Evolutionary conservation across 1,140 invertebrate genomes (phyloP).

Genomic region (Cydia splendana): DNA sequence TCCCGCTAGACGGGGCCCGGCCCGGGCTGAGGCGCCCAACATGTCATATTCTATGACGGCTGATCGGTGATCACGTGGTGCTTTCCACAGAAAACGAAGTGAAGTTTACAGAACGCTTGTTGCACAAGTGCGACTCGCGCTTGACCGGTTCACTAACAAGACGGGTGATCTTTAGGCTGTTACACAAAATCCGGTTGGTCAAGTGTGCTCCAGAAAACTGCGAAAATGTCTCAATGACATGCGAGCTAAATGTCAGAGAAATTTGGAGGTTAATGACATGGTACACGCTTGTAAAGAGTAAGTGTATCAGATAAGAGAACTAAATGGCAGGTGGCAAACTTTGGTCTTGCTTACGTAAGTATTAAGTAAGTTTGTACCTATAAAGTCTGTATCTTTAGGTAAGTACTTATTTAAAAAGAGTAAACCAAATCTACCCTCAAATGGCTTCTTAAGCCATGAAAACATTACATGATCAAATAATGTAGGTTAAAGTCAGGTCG

Average conservation of each 20-base stretch:
- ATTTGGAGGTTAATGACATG: background rate
- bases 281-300: background rate
- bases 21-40: no score
- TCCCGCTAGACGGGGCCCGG: no score
- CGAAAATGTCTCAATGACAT: constrained; percentile 8
- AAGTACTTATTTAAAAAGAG: no score
- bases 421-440: no score
- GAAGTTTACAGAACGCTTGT: no score
- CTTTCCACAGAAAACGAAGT: no score
- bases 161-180: background rate
- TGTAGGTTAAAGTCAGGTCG: no score
- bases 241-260: constrained; percentile 11
- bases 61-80: no score
- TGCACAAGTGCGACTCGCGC: background rate
- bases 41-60: no score
- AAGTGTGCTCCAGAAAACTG: constrained; percentile 5
- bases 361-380: background rate
- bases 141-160: constrained; percentile 10
- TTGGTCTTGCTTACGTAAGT: background rate
- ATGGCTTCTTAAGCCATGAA: no score
- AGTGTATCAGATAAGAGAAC: background rate
- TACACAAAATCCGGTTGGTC: background rate
- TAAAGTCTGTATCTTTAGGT: no score
- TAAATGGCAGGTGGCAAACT: constrained; percentile 10
- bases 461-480: no score